phyloP scores from a whole-genome alignment of 2,113 vertebrate species.

The Lepisosteus oculatus region DNA sequence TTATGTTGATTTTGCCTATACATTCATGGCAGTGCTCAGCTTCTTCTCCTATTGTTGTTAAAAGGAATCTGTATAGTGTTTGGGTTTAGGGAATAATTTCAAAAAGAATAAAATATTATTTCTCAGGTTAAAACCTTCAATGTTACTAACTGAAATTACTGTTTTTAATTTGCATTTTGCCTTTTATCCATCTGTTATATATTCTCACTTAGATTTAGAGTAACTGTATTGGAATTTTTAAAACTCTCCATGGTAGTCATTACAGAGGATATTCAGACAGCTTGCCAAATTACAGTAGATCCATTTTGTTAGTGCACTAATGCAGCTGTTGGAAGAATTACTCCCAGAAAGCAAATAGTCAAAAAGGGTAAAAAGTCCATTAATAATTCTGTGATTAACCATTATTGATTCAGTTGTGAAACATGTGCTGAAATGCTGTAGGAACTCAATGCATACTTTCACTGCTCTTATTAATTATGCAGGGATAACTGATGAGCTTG shows the following conservation, averaged over 20 bases:
- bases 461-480: too few species aligned
- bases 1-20: slow-evolving; percentile 13
- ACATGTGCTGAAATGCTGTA: too few species aligned
- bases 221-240: slow-evolving; percentile 31
- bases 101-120: slow-evolving; percentile 24
- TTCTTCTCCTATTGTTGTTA: too few species aligned
- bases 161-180: slow-evolving; percentile 19
- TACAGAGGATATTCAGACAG: slow-evolving; percentile 20
- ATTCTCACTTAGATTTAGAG: slow-evolving; percentile 27
- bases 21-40: background rate
- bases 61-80: too few species aligned
- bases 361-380: background rate
- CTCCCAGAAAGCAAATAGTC: slow-evolving; percentile 26
- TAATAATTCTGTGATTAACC: slow-evolving; percentile 16
- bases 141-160: slow-evolving; percentile 3
- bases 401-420: slow-evolving; percentile 8
- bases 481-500: too few species aligned
- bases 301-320: slow-evolving; percentile 23
- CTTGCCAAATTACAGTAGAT: slow-evolving; percentile 32
- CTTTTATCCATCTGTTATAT: slow-evolving; percentile 47
- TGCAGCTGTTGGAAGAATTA: slow-evolving; percentile 31
- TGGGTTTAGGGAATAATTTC: slow-evolving; percentile 6
- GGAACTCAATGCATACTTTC: too few species aligned
- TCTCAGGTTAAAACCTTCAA: background rate
- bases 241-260: slow-evolving; percentile 38